Conservation (phyloP, 2,888 invertebrate genomes). For the Rambutsinella grinnellia region DNA sequence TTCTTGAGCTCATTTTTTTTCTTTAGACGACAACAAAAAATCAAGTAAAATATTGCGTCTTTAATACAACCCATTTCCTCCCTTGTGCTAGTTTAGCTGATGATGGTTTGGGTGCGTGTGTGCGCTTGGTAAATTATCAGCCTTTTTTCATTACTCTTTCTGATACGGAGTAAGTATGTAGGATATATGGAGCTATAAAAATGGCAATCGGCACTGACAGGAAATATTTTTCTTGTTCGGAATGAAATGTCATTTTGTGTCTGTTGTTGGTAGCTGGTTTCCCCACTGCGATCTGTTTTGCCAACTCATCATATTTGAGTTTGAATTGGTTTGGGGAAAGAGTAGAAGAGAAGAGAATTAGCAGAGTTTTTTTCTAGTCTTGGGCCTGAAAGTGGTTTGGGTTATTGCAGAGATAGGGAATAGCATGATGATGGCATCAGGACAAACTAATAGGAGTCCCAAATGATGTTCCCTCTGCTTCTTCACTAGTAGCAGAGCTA, state of each 20-base stretch:
- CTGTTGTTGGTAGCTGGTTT: constrained; percentile 21
- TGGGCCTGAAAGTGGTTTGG: no score
- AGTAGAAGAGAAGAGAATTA: not conserved
- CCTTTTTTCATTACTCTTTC: not conserved
- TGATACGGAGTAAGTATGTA: not conserved
- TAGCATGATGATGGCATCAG: constrained; percentile 1
- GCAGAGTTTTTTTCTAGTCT: not conserved
- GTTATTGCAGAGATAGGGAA: no score
- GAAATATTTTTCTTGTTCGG: not conserved
- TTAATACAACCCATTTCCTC: constrained; percentile 31
- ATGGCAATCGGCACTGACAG: not conserved
- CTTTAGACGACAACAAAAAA: not conserved
- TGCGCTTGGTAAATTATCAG: not conserved
- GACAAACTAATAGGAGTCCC: constrained; percentile 21
- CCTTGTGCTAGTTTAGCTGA: not conserved
- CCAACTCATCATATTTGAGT: constrained; percentile 10
- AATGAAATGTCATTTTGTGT: constrained; percentile 9
- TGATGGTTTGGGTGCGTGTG: not conserved
- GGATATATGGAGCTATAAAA: not conserved
- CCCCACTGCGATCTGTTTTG: not conserved
- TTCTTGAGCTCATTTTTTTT: not conserved
- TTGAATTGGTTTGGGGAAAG: not conserved
- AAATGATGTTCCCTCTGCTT: constrained; percentile 8
- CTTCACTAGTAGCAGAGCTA: constrained; percentile 14
- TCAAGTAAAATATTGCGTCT: constrained; percentile 15